Base-by-base conservation (phyloP, 2,888 invertebrate species). In the Sarcophaga caerulescens region DNA sequence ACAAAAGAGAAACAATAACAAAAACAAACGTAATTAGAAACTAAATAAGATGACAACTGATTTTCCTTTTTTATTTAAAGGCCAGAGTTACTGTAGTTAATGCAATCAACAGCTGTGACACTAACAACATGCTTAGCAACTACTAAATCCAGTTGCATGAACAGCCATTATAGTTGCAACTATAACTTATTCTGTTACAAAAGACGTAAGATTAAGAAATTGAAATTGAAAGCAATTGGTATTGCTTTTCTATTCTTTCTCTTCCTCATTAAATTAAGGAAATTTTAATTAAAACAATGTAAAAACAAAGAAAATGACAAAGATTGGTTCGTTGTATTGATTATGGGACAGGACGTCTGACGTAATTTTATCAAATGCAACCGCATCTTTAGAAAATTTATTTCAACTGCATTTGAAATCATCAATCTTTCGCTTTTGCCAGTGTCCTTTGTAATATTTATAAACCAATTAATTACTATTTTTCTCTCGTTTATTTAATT, bases 401-500 rank as follows among this genome's bases (percentile, higher is more conserved):
- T 14, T 14, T 0, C 11, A 4, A 47, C 12, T 12, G 52, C 17
- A 17, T 14, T 52, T 47, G 14, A 12, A 47, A 14, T 11, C 4
- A 47, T 14, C 8, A 1, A 1, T 47, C 47, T 47, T 47, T 12
- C 17, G 17, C 17, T 52, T 52, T 52, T 1, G 5, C 52, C 1
- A 52, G 52, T 14, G 52, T 52, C 17, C 17, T 14, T 14, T 52
- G 10, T 4, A 52, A 62, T 69, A 69, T 57, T 81, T 74, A 68
- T 52, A 52, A 52, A 52, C 12, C 44, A 44, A 25, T 35, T 25
- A 44, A 14, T 66, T 17, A 44, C n/a, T 66, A 14, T 35, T 3
- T 44, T 66, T 66, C 66, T 66, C 8, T n/a, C 8, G 8, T n/a
- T 35, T 35, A 4, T 14, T 25, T 66, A 14, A 17, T 71, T 82